Evolutionary conservation across 1,140 invertebrate genomes (phyloP), one percentile per base, ranked within the genome.

Genomic region (Drosophila watanabei): DNA sequence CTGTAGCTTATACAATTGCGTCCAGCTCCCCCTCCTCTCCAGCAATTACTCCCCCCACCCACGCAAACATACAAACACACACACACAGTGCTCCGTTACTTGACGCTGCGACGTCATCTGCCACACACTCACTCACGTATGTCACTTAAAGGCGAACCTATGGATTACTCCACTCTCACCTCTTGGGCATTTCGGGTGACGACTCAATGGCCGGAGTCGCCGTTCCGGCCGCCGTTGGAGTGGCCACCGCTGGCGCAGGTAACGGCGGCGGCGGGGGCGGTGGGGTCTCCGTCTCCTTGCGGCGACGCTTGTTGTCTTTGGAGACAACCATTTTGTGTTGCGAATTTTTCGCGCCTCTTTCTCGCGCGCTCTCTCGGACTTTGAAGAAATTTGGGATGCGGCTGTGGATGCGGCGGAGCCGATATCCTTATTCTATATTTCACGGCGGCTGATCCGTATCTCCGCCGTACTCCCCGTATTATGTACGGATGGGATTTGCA

Each of bases 101-200:
- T 66, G 52, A 49, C 80, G 49, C 70, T 80, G 79, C 85, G 86
- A 90, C 86, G 81, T 89, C 85, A 89, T 86, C 82, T 56, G 61
- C 69, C 60, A 83, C 80, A 88, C 64, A 71, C 41, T 45, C 43
- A 69, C 16, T n/a, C n/a, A 61, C 39, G 28, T 62, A 62, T 62
- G 51, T 54, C 48, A 57, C 54, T 43, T 45, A 60, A 32, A 56
- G 39, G 59, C 33, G 43, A 54, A 75, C 45, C 58, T 52, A 39
- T 57, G 54, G 60, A 76, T 49, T 51, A 51, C 54, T 56, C 41
- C 33, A 58, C 14, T 60, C 84, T 92, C 76, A 93, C 92, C 92
- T 91, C 78, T 93, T 93, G 59, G 92, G 92, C 82, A 93, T 91
- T 88, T 93, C 92, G 46, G 92, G 91, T 70, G 92, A 92, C 75